Base-by-base conservation (phyloP, 2,113 vertebrate species). In the Solenodon paradoxus region DNA sequence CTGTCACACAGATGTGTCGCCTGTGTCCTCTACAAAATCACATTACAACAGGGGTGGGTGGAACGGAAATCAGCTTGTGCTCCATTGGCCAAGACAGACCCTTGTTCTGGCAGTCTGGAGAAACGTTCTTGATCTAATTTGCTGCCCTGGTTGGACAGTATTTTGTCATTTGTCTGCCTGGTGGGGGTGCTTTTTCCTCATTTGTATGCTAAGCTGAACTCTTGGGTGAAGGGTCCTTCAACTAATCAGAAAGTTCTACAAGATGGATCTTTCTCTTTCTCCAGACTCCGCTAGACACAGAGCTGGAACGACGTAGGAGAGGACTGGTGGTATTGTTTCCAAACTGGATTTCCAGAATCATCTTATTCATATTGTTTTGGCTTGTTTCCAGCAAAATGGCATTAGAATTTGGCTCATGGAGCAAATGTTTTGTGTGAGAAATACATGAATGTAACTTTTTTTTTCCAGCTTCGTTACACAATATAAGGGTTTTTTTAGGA, bases 11-110 rank as follows among this genome's bases (percentile, higher is more conserved):
- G 11, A 12, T 9, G 4, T 47, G n/a, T 30, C 0, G 26, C 19
- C 61, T 64, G 74, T 51, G 63, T 15, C 49, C 77, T 61, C 20
- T 5, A 19, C 74, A 55, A 71, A 63, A 47, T 32, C 63, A 68
- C 2, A 0, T 20, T 6, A 3, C 6, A 26, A 19, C 19, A 0
- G 10, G 11, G 3, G 9, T 59, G 57, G 61, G 4, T 4, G 12
- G 68, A 69, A 19, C 77, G 38, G 15, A 78, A 55, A n/a, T 57
- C 66, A 16, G 45, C 38, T 17, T 30, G 66, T 3, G 1, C 32
- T 57, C 8, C 2, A 1, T 10, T 30, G 20, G 8, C 40, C 15
- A n/a, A 26, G 66, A 35, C 1, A 38, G 40, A 11, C 19, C 7
- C 51, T 55, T 32, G 1, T 19, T 47, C 30, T 0, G 2, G 17